phyloP scores from a whole-genome alignment of 2,797 vertebrate species.

The Monodelphis domestica region DNA sequence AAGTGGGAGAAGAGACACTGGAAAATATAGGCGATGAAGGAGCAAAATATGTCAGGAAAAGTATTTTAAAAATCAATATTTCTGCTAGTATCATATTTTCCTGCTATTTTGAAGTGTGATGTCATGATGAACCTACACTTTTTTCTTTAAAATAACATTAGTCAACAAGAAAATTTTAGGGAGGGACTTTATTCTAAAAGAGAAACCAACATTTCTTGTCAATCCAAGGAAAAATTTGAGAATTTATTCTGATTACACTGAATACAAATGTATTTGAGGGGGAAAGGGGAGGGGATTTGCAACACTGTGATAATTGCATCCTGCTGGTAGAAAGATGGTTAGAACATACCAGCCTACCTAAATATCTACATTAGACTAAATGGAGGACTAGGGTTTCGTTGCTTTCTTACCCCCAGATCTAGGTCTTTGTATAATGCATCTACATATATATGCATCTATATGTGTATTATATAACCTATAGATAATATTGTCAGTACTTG shows the following conservation, averaged over 20 bases:
- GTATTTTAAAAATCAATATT: background rate
- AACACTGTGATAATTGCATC: background rate
- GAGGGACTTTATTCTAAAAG: background rate
- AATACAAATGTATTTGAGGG: background rate
- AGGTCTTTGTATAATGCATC: background rate
- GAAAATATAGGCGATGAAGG: background rate
- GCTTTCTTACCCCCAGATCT: background rate
- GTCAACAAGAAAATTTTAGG: background rate
- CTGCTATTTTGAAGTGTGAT: background rate
- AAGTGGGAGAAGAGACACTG: background rate
- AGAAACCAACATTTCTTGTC: background rate
- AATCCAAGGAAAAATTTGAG: background rate
- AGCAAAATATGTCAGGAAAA: background rate
- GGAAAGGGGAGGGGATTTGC: background rate
- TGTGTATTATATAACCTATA: background rate
- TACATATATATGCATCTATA: background rate
- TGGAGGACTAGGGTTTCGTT: background rate
- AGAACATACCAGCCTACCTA: background rate
- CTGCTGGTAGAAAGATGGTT: background rate
- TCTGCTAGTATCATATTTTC: background rate
- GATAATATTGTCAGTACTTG: background rate
- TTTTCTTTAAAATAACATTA: background rate
- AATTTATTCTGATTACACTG: background rate
- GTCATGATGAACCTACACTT: background rate
- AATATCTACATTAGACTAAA: background rate